Base-by-base conservation (phyloP, 2,113 vertebrate species). In the Fulica atra region DNA sequence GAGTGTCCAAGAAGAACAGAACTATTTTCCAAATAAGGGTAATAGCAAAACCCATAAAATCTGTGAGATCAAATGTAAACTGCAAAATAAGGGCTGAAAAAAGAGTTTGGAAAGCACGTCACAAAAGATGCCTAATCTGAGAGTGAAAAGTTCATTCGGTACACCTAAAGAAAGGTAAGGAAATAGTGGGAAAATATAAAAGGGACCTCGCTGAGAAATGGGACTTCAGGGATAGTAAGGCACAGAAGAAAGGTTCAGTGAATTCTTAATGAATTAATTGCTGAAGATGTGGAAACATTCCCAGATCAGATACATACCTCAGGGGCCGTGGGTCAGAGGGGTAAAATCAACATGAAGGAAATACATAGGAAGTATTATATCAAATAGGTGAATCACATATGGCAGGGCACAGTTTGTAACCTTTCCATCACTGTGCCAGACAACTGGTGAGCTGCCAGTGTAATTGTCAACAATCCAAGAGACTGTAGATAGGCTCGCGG, bases 371-470 rank as follows among this genome's bases (percentile, higher is more conserved):
- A 89, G 64, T 60, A 61, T 29, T 76, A 51, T 19, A 50, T 86
- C 25, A 82, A 82, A 80, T 13, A 68, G 28, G 35, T 69, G 9
- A 68, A 53, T 73, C 83, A 56, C 35, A 36, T 26, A 50, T 9
- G 63, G 25, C 50, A 46, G 77, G 33, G 24, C n/a, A 48, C 28
- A 24, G 33, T 86, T 80, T 72, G 33, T 56, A 65, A 61, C 19
- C 35, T 60, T 38, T 53, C 13, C 5, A 2, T 23, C 13, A 33
- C 28, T 3, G 0, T 5, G 1, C 16, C 66, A 31, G 42, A 35
- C 69, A 69, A 44, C 29, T 63, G 28, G 5, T 54, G 53, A 91
- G 42, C 20, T 42, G 72, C 4, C 48, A 77, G 16, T 40, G 18
- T 44, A 59, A 76, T 40, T 91, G 57, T 29, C 63, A 91, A 2